These are phyloP conservation scores for Epizoanthus ramosus DNA, from an alignment of 92 coral and sea anemone species.

Conservation along the genomic window DNA sequence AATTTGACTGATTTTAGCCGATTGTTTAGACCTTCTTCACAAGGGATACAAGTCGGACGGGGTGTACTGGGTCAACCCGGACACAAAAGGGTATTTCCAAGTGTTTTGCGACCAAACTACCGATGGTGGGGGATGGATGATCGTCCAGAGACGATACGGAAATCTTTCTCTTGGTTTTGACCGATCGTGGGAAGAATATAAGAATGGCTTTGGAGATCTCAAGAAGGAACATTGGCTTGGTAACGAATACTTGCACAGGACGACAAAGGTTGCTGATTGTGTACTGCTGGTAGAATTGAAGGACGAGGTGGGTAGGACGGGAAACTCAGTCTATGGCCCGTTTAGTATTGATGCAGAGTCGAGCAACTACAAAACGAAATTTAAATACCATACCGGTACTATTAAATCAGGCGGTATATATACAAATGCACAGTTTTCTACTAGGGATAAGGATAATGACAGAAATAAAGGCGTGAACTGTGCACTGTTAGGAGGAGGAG, in stretches of 20 bases:
- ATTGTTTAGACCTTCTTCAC: constrained; percentile 44
- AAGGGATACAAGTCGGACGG: constrained; percentile 27
- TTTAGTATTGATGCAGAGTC: constrained; percentile 10
- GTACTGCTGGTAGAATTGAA: constrained; percentile 28
- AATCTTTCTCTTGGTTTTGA: constrained; percentile 17
- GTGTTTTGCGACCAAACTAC: constrained; percentile 46
- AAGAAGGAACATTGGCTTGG: constrained; percentile 44
- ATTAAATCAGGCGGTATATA: neutral
- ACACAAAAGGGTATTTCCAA: constrained; percentile 6
- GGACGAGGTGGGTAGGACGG: neutral
- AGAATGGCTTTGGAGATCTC: constrained; percentile 37
- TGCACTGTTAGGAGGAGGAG: neutral
- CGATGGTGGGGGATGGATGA: constrained; percentile 44
- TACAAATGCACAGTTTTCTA: neutral
- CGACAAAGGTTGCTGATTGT: constrained; percentile 11
- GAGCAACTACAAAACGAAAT: neutral
- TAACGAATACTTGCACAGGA: constrained; percentile 35
- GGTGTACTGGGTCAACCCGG: constrained; percentile 34
- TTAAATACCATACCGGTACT: neutral
- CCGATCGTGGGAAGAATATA: constrained; percentile 35
- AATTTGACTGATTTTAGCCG: neutral
- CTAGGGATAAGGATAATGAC: constrained; percentile 12
- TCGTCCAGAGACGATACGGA: constrained; percentile 33
- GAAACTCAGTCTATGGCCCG: neutral
- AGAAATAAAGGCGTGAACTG: neutral